Evolutionary conservation across 1,140 invertebrate genomes (phyloP).

Genomic region (Tetranychus cinnabarinus): DNA sequence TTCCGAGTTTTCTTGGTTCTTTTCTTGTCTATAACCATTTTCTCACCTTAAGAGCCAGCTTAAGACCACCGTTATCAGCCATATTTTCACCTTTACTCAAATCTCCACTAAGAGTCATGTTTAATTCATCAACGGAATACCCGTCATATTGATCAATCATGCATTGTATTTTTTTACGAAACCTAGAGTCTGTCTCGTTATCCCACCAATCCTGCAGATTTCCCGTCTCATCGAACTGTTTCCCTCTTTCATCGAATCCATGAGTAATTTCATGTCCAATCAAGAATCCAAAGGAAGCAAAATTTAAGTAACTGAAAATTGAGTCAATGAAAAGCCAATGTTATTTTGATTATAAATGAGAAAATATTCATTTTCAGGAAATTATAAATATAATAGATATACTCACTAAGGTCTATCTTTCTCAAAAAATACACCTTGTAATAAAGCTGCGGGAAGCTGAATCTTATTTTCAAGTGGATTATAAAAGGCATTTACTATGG

Average conservation of each 20-base stretch:
- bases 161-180: conserved; percentile 47
- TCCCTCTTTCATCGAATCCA: conserved; percentile 31
- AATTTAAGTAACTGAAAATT: conserved; percentile 47
- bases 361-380: not conserved
- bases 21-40: too few relatives aligned
- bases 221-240: conserved; percentile 65
- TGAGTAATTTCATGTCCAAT: conserved; percentile 49
- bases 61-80: conserved; percentile 34
- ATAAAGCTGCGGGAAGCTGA: conserved; percentile 65
- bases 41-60: conserved; percentile 25
- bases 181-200: conserved; percentile 40
- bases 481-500: conserved; percentile 59
- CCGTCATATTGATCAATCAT: conserved; percentile 56
- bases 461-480: conserved; percentile 58
- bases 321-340: not conserved
- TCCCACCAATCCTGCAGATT: conserved; percentile 72
- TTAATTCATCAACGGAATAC: not conserved
- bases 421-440: conserved; percentile 69
- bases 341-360: not conserved
- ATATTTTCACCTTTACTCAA: conserved; percentile 27
- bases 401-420: conserved; percentile 36
- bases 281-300: conserved; percentile 68
- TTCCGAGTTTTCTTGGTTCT: too few relatives aligned
- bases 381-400: not conserved
- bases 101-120: not conserved